Evolutionary conservation across 2,888 invertebrate genomes (phyloP).

Genomic region (Plebejus anna): DNA sequence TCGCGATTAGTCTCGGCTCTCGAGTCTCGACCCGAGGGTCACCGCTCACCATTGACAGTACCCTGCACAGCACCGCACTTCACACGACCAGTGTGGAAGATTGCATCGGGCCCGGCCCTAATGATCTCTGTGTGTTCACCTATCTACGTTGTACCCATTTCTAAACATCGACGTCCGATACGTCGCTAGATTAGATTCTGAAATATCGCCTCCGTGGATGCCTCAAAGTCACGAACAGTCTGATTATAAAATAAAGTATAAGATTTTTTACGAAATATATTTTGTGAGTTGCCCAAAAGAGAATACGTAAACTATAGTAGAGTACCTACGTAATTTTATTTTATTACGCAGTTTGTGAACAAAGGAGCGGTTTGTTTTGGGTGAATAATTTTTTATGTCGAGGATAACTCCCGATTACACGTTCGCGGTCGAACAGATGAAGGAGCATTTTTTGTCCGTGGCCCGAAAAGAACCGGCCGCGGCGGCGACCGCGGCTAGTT

Average conservation of each 20-base stretch:
- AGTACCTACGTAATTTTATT: background rate
- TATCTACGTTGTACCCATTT: conserved; percentile 5
- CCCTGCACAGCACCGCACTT: background rate
- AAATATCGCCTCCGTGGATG: background rate
- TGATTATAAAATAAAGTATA: background rate
- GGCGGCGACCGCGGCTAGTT: conserved; percentile 44
- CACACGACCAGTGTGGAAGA: conserved; percentile 13
- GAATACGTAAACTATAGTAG: background rate
- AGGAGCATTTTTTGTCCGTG: conserved; percentile 58
- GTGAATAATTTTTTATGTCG: conserved; percentile 1
- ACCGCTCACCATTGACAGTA: conserved; percentile 23
- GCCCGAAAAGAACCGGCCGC: conserved; percentile 63
- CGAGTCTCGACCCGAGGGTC: conserved; percentile 26
- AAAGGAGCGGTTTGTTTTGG: background rate
- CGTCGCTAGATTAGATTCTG: background rate
- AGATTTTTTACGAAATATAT: background rate
- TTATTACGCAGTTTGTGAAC: background rate
- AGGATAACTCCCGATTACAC: conserved; percentile 1
- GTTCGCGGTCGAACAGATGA: conserved; percentile 38
- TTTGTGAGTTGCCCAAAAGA: background rate
- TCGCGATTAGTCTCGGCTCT: conserved; percentile 21
- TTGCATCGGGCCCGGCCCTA: conserved; percentile 6
- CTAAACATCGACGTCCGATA: conserved; percentile 2
- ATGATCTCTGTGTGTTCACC: conserved; percentile 22
- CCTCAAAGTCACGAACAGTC: background rate